Percentiles rank a stretch among this genome's conserved stretches.
These are phyloP conservation scores for Drosophila oshimai DNA, from an alignment of 1,140 invertebrate genomes.

Conservation along the genomic window DNA sequence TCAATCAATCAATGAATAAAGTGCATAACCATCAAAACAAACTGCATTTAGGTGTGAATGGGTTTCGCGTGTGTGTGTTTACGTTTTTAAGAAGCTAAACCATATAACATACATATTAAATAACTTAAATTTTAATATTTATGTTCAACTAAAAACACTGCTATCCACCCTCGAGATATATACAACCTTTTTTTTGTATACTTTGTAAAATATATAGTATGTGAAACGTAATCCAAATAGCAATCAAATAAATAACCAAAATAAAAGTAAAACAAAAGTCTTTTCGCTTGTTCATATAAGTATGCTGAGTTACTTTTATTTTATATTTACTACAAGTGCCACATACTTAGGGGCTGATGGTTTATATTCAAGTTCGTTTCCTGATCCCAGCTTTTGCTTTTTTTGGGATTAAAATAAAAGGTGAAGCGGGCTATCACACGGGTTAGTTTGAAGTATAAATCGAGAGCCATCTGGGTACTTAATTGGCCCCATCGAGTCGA, in stretches of 20 bases:
- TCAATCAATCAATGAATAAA: constrained; percentile 11
- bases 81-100: constrained; percentile 34
- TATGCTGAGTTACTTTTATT: not conserved
- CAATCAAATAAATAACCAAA: constrained; percentile 57
- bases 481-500: constrained; percentile 10
- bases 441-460: constrained; percentile 16
- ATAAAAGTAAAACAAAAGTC: constrained; percentile 1
- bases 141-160: constrained; percentile 68
- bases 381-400: not conserved
- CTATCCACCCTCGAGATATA: constrained; percentile 16
- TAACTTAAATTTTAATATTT: constrained; percentile 70
- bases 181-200: constrained; percentile 59
- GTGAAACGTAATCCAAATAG: constrained; percentile 59
- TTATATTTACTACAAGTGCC: not conserved
- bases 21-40: constrained; percentile 3
- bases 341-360: not conserved
- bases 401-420: not conserved
- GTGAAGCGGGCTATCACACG: constrained; percentile 22
- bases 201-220: constrained; percentile 79
- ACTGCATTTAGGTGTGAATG: constrained; percentile 50
- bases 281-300: not conserved
- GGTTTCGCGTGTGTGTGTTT: constrained; percentile 36
- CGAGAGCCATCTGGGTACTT: constrained; percentile 25
- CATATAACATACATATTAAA: constrained; percentile 57
- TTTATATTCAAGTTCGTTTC: not conserved